A percentile compares a stretch with the other conserved stretches of the same genome.
These are phyloP conservation scores for Crotophaga sulcirostris DNA, from an alignment of 2,113 vertebrate species.

Conservation along the genomic window DNA sequence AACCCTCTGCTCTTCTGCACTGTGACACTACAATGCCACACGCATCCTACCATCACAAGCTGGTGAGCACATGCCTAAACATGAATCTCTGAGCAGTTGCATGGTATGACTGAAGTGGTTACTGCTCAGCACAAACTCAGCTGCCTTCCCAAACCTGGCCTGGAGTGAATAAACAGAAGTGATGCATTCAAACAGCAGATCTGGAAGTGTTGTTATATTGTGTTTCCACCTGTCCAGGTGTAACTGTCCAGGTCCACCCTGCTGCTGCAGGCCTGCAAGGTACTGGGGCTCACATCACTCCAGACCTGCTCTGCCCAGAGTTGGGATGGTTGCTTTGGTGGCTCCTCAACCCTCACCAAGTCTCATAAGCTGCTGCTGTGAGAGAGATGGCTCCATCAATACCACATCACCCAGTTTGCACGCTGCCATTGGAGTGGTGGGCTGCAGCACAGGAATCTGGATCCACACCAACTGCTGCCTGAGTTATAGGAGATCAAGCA, in stretches of 20 bases:
- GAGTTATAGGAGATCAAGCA: neutral
- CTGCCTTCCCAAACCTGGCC: neutral
- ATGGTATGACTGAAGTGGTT: neutral
- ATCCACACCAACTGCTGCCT: neutral
- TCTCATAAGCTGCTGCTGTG: neutral
- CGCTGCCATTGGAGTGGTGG: rapidly evolving
- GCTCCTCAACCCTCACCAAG: neutral
- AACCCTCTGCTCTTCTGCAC: neutral
- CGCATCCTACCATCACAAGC: neutral
- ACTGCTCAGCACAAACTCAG: neutral
- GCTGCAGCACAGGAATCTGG: neutral
- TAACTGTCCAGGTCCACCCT: neutral
- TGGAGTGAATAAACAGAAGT: neutral
- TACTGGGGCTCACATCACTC: rapidly evolving
- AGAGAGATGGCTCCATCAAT: rapidly evolving
- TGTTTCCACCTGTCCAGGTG: neutral
- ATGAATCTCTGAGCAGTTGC: neutral
- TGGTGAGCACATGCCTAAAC: rapidly evolving
- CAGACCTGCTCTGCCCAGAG: neutral
- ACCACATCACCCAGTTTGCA: no score
- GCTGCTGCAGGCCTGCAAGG: neutral
- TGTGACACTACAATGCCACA: rapidly evolving
- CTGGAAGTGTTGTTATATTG: neutral
- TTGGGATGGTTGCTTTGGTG: neutral
- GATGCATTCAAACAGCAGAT: neutral